Evolutionary conservation across 2,797 vertebrate species (phyloP).

Genomic region (Apogon hyalosoma): DNA sequence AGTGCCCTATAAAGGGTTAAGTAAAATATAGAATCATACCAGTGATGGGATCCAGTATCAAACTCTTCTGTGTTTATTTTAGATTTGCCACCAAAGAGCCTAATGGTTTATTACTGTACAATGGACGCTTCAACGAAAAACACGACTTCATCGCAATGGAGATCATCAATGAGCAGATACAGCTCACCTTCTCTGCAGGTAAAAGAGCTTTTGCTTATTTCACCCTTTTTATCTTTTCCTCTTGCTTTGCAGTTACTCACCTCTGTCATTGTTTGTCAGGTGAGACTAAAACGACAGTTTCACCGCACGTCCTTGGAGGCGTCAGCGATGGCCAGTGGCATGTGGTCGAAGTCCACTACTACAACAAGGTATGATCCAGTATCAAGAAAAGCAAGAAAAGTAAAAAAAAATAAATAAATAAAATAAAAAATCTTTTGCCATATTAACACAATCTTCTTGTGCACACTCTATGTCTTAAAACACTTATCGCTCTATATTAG

Average conservation of each 20-base stretch:
- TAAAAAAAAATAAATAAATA: too few species aligned
- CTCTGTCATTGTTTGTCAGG: constrained; percentile 75
- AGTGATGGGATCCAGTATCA: neutral
- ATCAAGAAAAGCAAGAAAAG: too few species aligned
- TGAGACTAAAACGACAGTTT: constrained; percentile 91
- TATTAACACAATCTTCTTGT: too few species aligned
- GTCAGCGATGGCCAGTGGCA: constrained; percentile 97
- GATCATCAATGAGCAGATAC: constrained; percentile 92
- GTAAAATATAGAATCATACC: neutral
- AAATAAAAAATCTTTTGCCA: too few species aligned
- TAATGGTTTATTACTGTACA: constrained; percentile 92
- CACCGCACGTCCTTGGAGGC: constrained; percentile 88
- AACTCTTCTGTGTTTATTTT: constrained; percentile 11
- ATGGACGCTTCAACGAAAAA: constrained; percentile 95
- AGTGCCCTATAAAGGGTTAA: too few species aligned
- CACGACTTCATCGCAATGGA: constrained; percentile 96
- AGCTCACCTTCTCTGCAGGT: constrained; percentile 94
- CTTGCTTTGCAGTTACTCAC: constrained; percentile 16
- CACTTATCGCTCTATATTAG: too few species aligned
- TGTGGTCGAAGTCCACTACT: constrained; percentile 91
- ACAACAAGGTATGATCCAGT: constrained; percentile 88
- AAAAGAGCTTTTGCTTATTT: neutral
- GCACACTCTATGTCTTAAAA: too few species aligned
- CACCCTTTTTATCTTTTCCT: neutral
- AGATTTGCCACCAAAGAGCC: constrained; percentile 94